phyloP scores from a whole-genome alignment of 2,888 invertebrate species.

The Oasisia sp. region DNA sequence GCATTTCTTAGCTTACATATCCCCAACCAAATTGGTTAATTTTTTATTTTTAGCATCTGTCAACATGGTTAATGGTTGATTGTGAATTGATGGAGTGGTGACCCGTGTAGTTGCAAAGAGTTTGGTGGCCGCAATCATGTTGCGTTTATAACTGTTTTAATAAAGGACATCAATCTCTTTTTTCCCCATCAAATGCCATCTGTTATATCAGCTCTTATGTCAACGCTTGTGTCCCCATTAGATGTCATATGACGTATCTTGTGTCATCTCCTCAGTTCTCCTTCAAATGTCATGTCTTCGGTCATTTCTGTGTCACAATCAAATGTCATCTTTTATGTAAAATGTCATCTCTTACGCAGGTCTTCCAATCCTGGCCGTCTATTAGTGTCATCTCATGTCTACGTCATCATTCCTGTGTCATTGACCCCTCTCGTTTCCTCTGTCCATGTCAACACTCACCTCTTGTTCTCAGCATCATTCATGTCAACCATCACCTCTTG shows the following conservation, averaged over 20 bases:
- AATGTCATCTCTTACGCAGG: background rate
- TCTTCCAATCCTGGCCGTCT: background rate
- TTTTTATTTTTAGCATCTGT: no score
- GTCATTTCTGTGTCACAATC: no score
- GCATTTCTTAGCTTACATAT: background rate
- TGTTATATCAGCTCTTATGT: no score
- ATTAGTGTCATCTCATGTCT: background rate
- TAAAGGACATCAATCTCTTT: background rate
- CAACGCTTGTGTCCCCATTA: no score
- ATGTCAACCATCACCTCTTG: no score
- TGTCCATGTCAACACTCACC: background rate
- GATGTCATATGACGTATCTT: no score
- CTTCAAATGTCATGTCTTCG: no score
- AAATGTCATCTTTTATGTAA: background rate
- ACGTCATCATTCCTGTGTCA: background rate
- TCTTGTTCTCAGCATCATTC: background rate
- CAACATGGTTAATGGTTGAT: no score
- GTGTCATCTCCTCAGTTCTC: no score
- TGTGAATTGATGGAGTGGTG: background rate
- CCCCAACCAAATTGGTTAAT: no score
- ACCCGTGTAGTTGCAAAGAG: background rate
- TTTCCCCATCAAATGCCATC: no score
- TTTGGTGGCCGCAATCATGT: background rate
- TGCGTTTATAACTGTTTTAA: background rate
- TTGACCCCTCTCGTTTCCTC: background rate